Evolutionary conservation across 2,797 vertebrate species (phyloP).

Genomic region (Buphagus erythrorhynchus): DNA sequence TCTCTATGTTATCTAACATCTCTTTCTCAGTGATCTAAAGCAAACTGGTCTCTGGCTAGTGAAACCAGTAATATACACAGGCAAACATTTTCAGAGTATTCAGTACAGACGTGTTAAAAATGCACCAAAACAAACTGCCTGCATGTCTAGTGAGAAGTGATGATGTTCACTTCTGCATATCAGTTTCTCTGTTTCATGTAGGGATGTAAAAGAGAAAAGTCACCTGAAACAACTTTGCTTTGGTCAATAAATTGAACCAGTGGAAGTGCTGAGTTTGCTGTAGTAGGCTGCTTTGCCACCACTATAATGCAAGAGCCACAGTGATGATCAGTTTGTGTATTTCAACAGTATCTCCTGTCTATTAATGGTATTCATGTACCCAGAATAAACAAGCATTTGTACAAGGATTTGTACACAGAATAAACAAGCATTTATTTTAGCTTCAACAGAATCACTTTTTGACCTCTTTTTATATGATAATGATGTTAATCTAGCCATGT

Average conservation of each 20-base stretch:
- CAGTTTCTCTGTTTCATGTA: neutral
- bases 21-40: neutral
- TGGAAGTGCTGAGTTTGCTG: neutral
- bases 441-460: neutral
- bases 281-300: neutral
- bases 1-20: neutral
- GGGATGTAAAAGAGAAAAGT: neutral
- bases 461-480: neutral
- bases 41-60: neutral
- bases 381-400: neutral
- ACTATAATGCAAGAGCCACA: neutral
- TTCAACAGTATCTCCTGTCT: neutral
- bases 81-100: neutral
- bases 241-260: neutral
- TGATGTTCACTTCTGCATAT: neutral
- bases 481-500: neutral
- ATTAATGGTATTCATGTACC: neutral
- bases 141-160: accelerated
- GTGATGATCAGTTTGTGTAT: neutral
- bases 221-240: neutral
- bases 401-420: neutral
- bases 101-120: neutral
- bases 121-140: neutral
- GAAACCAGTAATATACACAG: neutral
- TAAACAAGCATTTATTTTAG: neutral